Evolutionary conservation across 2,797 vertebrate species (phyloP).

Genomic region (Mycteria americana): DNA sequence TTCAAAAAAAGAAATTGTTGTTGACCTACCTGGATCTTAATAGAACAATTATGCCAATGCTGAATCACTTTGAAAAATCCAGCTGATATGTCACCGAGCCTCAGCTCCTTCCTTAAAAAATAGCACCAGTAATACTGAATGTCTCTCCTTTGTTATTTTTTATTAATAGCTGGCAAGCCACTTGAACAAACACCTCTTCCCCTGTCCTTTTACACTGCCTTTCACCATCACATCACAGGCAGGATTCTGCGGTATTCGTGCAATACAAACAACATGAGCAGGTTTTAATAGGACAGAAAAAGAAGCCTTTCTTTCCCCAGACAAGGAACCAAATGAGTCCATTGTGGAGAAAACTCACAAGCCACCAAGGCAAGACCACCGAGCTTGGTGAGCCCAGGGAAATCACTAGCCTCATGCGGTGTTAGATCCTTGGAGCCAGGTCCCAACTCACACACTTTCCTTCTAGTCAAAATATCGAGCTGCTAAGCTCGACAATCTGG

Average conservation of each 20-base stretch:
- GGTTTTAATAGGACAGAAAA: neutral
- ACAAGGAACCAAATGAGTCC: neutral
- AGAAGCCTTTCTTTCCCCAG: neutral
- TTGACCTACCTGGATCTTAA: neutral
- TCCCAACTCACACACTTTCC: neutral
- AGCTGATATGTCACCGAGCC: neutral
- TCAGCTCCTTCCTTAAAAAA: neutral
- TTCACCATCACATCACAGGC: neutral
- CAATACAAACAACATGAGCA: neutral
- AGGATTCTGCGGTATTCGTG: neutral
- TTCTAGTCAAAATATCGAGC: neutral
- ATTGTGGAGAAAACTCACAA: neutral
- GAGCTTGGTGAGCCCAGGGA: accelerated
- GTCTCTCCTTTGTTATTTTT: neutral
- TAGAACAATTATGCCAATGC: neutral
- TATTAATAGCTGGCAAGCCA: neutral
- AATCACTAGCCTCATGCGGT: neutral
- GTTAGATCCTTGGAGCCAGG: neutral
- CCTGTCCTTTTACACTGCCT: neutral
- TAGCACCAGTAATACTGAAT: neutral
- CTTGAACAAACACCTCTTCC: neutral
- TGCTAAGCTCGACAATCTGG: neutral
- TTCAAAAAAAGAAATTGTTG: neutral
- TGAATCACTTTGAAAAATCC: neutral
- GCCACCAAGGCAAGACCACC: neutral